Base-by-base conservation (phyloP, 2,113 vertebrate genomes). In the Phylloscopus trochilus region DNA sequence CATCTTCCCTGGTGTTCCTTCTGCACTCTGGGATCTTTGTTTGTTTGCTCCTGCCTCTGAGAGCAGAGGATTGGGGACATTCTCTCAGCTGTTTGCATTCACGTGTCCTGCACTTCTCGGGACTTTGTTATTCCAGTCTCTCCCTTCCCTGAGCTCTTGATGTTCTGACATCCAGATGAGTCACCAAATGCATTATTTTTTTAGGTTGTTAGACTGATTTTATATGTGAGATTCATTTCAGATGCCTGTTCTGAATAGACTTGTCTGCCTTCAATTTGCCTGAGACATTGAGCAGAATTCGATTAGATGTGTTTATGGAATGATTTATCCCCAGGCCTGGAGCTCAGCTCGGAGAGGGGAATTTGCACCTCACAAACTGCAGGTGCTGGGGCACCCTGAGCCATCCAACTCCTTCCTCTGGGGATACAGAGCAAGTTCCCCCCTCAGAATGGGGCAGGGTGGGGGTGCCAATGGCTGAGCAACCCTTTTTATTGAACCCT, bases 191-290 rank as follows among this genome's bases (percentile, higher is more conserved):
- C 58, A 13, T 64, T 69, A 43, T 87, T 92, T 77, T 90, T 91
- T 73, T 15, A 24, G 51, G 73, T 83, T 46, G 41, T 69, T 86
- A 85, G 41, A 46, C 85, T 86, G 66, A 67, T 86, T 84, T 90
- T 89, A 60, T 86, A 70, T 93, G 92, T 87, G 67, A 87, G 89
- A 72, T 86, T 87, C 39, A 84, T 87, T 82, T 80, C 87, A 64
- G 70, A 70, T 78, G 82, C 64, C 81, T 83, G 64, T 52, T 86
- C 82, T 83, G 46, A 92, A 89, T 87, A 70, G 81, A 51, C 77
- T 86, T 63, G 35, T 73, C 80, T 51, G 75, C 69, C 88, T 94
- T 55, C 64, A 66, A 33, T 92, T 90, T 88, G 47, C 86, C 68
- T 28, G 74, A 69, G 72, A 66, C 81, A 46, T n/a, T 53, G 69